Evolutionary conservation across 2,888 invertebrate species (phyloP), one percentile per base, ranked within the genome.

Genomic region (Ischnus inquisitorius): DNA sequence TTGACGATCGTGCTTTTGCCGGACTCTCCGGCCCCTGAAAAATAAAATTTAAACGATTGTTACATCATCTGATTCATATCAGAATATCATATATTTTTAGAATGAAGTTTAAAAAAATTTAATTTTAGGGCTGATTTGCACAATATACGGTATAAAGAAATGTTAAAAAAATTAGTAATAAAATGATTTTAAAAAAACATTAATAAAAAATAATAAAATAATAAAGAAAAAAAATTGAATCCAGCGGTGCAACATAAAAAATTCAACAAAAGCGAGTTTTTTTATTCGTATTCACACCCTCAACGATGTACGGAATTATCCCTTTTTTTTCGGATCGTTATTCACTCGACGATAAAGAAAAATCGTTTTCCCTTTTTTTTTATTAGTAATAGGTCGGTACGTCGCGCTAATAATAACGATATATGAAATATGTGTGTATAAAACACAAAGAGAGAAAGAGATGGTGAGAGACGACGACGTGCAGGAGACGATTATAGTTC

Each of bases 1-100:
- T 99, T 99, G 93, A 99, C 99, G 94, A 99, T 99, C 90, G 99
- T 99, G 92, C 99, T 99, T 95, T 99, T 99, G 91, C 99, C 99
- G 84, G 99, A 99, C 95, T 99, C 99, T 93, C 99, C 99, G 92
- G 99, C 99, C 92, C 99, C 96, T 96, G 93, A 65, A 92, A 92
- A 69, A 87, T 69, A 82, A 86, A 87, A 83, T 83, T 34, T 68
- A 86, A 25, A 48, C 19, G 41, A 62, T 12, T 3, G 14, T 25
- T 1, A 62, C 34, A 12, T 46, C 28, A 72, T 28, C 28, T 54
- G 34, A 22, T 4, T 71, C n/a, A 39, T 19, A 48, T 19, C n/a
- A 57, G 5, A 43, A 22, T 46, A 67, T 65, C 19, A 39, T 39
- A 16, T 22, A 72, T 64, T 43, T 25, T 4, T 54, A 12, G 14